Evolutionary conservation across 1,140 invertebrate species (phyloP), one percentile per base, ranked within the genome.

Genomic region (Microplitis mediator): DNA sequence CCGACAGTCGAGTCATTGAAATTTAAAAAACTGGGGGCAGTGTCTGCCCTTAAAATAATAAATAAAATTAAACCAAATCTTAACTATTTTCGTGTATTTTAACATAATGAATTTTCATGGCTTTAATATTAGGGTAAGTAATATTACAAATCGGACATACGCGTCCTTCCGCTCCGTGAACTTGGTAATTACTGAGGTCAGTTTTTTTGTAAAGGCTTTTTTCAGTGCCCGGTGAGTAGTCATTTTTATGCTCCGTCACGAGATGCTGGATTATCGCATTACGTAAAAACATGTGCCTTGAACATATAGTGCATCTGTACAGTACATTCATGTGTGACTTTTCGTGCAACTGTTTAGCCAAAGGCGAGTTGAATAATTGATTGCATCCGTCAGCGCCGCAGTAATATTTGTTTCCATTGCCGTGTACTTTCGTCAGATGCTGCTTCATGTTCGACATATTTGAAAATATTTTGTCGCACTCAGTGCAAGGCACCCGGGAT

Each of bases 381-480:
- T 82, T 80, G 13, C 83, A 84, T 3, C 75, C 79, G 2, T 79
- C 75, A 4, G 70, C 58, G 0, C 32, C 50, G 36, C 82, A 83
- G 2, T 74, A 31, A 54, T 70, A 63, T 11, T 60, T 62, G 16
- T 50, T 66, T 9, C 52, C 63, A 73, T 56, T 71, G 2, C 66
- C 69, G 45, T 77, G 74, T 4, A 73, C 74, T 56, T 75, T 75
- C 0, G 75, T 72, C 50, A 88, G 89, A 78, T 91, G 90, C 13
- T 89, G 88, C 3, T 89, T 88, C 3, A 91, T 78, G 75, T 90
- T 88, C 0, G 89, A 77, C 1, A 89, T 77, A 4, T 86, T 82
- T 0, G 86, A 82, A 76, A 91, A 91, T 67, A 88, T 84, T 34
- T 90, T 89, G 68, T 86, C 86, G 74, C 90, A 91, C 32, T 89